These are phyloP conservation scores for Colostygia pectinataria DNA, from an alignment of 2,888 invertebrate species.

Conservation along the genomic window DNA sequence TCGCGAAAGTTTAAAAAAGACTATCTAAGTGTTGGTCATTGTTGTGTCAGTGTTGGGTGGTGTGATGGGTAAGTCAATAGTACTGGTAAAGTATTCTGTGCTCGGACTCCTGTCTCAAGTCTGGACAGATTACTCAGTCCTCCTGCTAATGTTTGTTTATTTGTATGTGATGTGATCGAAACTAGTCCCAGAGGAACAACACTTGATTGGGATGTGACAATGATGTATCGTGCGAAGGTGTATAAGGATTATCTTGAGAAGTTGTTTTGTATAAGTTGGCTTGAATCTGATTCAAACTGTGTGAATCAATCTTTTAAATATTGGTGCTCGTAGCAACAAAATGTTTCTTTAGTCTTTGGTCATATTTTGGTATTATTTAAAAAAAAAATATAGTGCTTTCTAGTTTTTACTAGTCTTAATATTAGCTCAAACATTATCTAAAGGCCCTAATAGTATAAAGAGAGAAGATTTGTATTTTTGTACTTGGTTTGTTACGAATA, in stretches of 20 bases:
- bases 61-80: too few species aligned
- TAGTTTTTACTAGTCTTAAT: too few species aligned
- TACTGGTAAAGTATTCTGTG: too few species aligned
- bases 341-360: not conserved
- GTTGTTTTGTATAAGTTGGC: slow-evolving; percentile 6
- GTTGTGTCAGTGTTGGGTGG: too few species aligned
- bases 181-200: slow-evolving; percentile 39
- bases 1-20: too few species aligned
- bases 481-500: too few species aligned
- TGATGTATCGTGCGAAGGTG: slow-evolving; percentile 41
- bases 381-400: too few species aligned
- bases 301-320: not conserved
- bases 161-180: slow-evolving; percentile 37
- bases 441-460: too few species aligned
- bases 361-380: too few species aligned
- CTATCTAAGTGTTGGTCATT: too few species aligned
- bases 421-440: too few species aligned
- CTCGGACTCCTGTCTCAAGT: slow-evolving; percentile 18
- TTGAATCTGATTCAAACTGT: not conserved
- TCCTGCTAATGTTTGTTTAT: slow-evolving; percentile 46
- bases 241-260: slow-evolving; percentile 18
- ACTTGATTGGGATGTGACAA: slow-evolving; percentile 44
- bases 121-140: slow-evolving; percentile 33
- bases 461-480: too few species aligned
- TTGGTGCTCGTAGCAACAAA: not conserved